Evolutionary conservation across 2,113 vertebrate species (phyloP).

Genomic region (Macrotis lagotis): DNA sequence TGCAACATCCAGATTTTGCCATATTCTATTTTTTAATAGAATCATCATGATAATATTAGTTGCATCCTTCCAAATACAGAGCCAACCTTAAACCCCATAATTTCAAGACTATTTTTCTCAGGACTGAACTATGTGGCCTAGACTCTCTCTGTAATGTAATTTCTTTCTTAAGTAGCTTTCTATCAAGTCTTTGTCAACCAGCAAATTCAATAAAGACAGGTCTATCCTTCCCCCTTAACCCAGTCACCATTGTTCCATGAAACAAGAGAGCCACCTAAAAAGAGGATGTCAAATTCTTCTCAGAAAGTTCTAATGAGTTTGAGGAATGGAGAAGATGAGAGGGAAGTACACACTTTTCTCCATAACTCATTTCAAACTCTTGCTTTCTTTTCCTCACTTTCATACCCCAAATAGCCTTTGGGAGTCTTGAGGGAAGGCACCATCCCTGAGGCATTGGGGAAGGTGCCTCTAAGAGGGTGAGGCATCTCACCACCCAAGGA

Average conservation of each 20-base stretch:
- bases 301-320: background rate
- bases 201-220: background rate
- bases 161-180: background rate
- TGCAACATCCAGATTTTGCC: slow-evolving; percentile 18
- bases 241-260: background rate
- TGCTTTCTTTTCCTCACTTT: background rate
- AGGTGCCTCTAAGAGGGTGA: background rate
- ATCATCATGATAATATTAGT: background rate
- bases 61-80: slow-evolving; percentile 21
- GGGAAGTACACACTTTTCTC: background rate
- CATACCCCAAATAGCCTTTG: background rate
- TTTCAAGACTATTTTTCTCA: background rate
- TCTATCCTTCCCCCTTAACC: background rate
- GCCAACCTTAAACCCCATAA: slow-evolving; percentile 9
- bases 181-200: background rate
- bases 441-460: background rate
- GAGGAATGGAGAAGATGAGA: background rate
- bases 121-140: background rate
- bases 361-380: background rate
- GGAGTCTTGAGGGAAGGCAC: background rate
- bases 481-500: background rate
- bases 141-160: background rate
- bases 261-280: background rate
- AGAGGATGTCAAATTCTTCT: background rate
- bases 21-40: slow-evolving; percentile 21